phyloP scores from a whole-genome alignment of 92 coral and sea anemone genomes.

The Desmophyllum pertusum region DNA sequence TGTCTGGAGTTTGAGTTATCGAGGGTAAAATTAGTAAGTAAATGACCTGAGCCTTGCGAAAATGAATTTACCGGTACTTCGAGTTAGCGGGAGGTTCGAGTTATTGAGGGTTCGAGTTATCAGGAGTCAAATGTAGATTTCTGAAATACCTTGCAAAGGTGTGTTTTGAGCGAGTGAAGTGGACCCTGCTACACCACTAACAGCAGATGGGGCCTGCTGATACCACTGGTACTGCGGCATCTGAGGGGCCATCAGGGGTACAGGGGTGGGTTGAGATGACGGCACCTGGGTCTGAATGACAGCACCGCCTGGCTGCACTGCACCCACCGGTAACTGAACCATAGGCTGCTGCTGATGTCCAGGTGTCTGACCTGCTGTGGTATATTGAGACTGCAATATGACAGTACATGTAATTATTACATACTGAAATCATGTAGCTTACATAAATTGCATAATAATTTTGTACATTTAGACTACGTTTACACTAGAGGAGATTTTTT shows the following conservation, averaged over 20 bases:
- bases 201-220: conserved; percentile 28
- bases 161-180: conserved; percentile 16
- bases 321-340: conserved; percentile 20
- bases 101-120: too few species aligned
- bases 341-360: conserved; percentile 21
- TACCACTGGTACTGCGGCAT: conserved; percentile 36
- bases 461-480: too few species aligned
- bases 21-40: too few species aligned
- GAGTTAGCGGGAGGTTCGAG: too few species aligned
- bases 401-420: too few species aligned
- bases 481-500: too few species aligned
- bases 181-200: conserved; percentile 18
- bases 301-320: conserved; percentile 9
- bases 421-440: not conserved
- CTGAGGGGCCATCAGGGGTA: conserved; percentile 29
- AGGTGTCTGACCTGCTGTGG: not conserved
- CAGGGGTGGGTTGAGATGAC: conserved; percentile 24
- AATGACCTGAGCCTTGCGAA: too few species aligned
- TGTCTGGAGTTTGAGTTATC: too few species aligned
- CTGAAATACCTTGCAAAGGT: conserved; percentile 23
- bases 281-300: conserved; percentile 16
- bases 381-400: conserved; percentile 18
- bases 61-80: too few species aligned
- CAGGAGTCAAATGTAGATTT: not conserved
- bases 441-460: too few species aligned